Evolutionary conservation across 2,797 vertebrate genomes (phyloP), one percentile per base, ranked within the genome.

Genomic region (Pogonophryne albipinna): DNA sequence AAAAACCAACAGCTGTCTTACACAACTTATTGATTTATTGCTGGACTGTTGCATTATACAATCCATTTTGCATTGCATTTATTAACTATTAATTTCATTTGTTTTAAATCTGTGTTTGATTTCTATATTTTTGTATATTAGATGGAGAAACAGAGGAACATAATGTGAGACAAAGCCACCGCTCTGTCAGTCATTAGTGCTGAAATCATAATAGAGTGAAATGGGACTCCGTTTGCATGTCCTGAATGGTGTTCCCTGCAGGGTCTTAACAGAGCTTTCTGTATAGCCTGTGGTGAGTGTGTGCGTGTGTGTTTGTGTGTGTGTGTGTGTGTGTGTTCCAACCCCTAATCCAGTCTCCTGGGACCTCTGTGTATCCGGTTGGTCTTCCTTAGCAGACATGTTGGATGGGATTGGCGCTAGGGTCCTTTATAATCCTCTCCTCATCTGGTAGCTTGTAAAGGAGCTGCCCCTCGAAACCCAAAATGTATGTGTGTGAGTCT

Each of bases 381-480:
- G 75, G 83, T 87, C 85, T 80, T 85, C 67, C 62, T 85, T 77
- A 84, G 78, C 80, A 72, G 84, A 86, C 80, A 85, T 81, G 71
- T 78, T 81, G 82, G 70, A 86, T 74, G 71, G 77, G 79, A 86
- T 85, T 84, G 75, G 78, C 58, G 66, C 64, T 83, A 60, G 78
- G 49, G 53, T 78, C 78, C 45, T 76, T 75, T 74, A 62, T 89
- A 88, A 82, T 90, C 76, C 79, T 78, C 77, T 71, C 58, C 82
- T 91, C 80, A 85, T 90, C 80, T 86, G 76, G 84, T 89, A 83
- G 84, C 72, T 80, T 79, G 80, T 80, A 85, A 87, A 80, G 61
- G 80, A 88, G 80, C 67, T 75, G 67, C 76, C 52, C 71, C 82
- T 74, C 3, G n/a, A 83, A 90, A 83, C 70, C 59, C n/a, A 38